Percentiles rank a stretch among this genome's conserved stretches.
Evolutionary conservation across 2,113 vertebrate genomes (phyloP).

Genomic region (rabbit (Oryctolagus cuniculus)): mOryCun1.1 NC_091435.1:87580001-87580500

Average conservation of each 20-base stretch:
- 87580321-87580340: background rate
- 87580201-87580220: background rate
- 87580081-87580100: background rate
- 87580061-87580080: background rate
- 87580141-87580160: background rate
- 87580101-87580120: background rate
- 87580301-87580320: background rate
- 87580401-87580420: background rate
- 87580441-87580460: background rate
- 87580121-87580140: background rate
- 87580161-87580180: background rate
- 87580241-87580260: background rate
- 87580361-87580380: background rate
- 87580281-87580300: slow-evolving; percentile 35
- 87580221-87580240: background rate
- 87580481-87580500: background rate
- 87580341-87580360: background rate
- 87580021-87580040: background rate
- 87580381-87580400: background rate
- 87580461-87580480: background rate
- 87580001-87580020: background rate
- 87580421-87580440: background rate
- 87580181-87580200: background rate
- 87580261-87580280: background rate
- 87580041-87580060: background rate